Evolutionary conservation across 2,113 vertebrate species (phyloP), one percentile per base, ranked within the genome.

Genomic region (Macroglossus sobrinus): DNA sequence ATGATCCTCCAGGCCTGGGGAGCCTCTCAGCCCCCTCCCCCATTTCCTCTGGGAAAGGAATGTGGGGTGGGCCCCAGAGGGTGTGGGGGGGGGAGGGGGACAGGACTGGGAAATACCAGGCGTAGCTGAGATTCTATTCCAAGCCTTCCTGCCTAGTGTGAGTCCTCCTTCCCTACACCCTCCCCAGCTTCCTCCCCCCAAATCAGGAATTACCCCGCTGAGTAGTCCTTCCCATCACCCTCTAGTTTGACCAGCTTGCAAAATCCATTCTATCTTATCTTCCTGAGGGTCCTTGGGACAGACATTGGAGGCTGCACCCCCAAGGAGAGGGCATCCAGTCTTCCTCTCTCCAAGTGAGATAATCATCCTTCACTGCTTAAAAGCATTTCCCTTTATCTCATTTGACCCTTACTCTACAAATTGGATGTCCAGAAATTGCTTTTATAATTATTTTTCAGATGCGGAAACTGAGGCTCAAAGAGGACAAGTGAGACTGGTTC

Each of bases 111-210:
- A 97, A 98, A 98, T 98, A 98, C 97, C 97, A 98, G 97, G 97
- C 96, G 97, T 97, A 82, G 91, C 97, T 97, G 96, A 97, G 96
- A 98, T 97, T 98, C 97, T 98, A 98, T 98, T 98, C 97, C 93
- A 90, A 94, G 97, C 96, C 97, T 98, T 98, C 97, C 97, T 97
- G 97, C 96, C 80, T 72, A 55, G 89, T 43, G 55, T 89, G 84
- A 84, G 92, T 94, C 91, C 96, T 84, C 92, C 93, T 93, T 92
- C 86, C 89, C 47, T 59, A 78, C 95, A 90, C 96, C 97, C 97
- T 93, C 64, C 87, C 91, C 30, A 12, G 84, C 92, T 96, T 97
- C 96, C 97, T 96, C 96, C 96, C 94, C 96, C 71, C 53, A 79
- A 55, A 78, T 89, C 96, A 93, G 89, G 85, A 97, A 96, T 94